Base-by-base conservation (phyloP, 2,797 vertebrate genomes). In the Poeciliopsis paucimaculata region DNA sequence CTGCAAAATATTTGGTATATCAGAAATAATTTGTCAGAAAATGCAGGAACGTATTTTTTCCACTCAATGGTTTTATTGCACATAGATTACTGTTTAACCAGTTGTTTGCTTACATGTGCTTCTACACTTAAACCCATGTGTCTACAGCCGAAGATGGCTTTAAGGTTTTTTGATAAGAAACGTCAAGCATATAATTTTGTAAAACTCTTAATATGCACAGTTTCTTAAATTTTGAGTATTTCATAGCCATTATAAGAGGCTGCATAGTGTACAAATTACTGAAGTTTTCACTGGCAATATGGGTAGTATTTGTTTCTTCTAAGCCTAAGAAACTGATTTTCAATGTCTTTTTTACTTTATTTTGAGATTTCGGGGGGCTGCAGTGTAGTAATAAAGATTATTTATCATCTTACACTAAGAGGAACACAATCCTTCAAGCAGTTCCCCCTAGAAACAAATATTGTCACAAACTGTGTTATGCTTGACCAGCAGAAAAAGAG, bases 401-500 rank as follows among this genome's bases (percentile, higher is more conserved):
- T 80, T 82, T 73, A 64, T 36, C 5, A 26, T 68, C 39, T 68
- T 31, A 11, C 41, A 28, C 39, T 28, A 46, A 46, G 18, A 73
- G 46, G 51, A 79, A 76, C 81, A 31, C 28, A n/a, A 41, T 86
- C 88, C 73, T 70, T 47, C 28, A 75, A 84, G 78, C 47, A 20
- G 74, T 73, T 87, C 68, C 76, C 66, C 0, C 0, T 80, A 81
- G 68, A 90, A 91, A 89, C 87, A 75, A 78, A 86, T 85, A 78
- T 60, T 84, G 82, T 80, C 81, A 74, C 82, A 86, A 76, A 86
- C 15, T 23, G 49, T 79, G 89, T 91, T 93, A 74, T 93, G 92
- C 91, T 82, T 75, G 76, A 82, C 82, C 86, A 87, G 90, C 90
- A 89, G 84, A 92, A 92, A 89, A 80, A 13, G 34, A 89, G 71